These are phyloP conservation scores for Microcebus murinus DNA, from an alignment of 2,113 vertebrate genomes.

Conservation along the genomic window DNA sequence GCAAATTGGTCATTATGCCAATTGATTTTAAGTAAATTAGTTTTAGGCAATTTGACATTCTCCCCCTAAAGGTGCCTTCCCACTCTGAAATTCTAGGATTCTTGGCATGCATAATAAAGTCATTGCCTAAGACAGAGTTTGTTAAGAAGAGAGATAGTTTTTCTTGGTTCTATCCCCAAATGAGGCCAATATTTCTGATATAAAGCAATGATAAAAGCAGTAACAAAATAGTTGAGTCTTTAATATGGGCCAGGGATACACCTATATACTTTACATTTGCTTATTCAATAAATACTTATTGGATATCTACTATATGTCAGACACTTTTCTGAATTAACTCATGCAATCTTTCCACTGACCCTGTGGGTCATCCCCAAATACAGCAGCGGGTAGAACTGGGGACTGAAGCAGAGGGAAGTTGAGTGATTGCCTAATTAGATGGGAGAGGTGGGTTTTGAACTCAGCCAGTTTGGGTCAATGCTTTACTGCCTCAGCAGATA, in stretches of 20 bases:
- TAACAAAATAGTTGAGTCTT: neutral
- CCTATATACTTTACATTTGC: neutral
- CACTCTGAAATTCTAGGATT: neutral
- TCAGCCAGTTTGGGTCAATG: neutral
- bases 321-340: neutral
- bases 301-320: neutral
- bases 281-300: neutral
- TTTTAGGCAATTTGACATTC: constrained; percentile 29
- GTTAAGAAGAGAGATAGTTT: neutral
- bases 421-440: constrained; percentile 50
- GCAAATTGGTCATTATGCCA: constrained; percentile 46
- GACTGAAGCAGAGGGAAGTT: constrained; percentile 19
- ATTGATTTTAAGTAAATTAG: constrained; percentile 46
- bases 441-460: constrained; percentile 33
- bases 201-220: neutral
- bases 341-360: neutral
- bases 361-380: neutral
- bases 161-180: neutral
- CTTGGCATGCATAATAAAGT: neutral
- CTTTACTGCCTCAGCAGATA: constrained; percentile 14
- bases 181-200: neutral
- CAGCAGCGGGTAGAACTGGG: neutral
- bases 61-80: neutral
- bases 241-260: neutral
- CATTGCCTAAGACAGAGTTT: neutral